Base-by-base conservation (phyloP, 1,140 invertebrate species). In the Augochlora pura region DNA sequence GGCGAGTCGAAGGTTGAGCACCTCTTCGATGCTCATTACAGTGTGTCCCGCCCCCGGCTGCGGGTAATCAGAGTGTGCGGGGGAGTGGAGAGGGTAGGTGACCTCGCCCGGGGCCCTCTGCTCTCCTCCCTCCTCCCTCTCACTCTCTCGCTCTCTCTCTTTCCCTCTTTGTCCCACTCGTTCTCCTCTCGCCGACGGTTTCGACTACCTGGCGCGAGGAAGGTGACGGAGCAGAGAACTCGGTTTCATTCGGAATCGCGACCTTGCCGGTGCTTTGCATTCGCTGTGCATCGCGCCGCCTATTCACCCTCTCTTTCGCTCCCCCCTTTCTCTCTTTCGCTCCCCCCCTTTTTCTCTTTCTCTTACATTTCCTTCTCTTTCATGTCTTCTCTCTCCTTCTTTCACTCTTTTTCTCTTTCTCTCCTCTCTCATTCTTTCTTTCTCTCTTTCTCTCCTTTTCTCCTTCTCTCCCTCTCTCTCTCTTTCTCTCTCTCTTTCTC, bases 21-120 rank as follows among this genome's bases (percentile, higher is more conserved):
- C 90, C 90, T 89, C 89, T 90, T 88, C 70, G 89, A 91, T 90
- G 90, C 90, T 93, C 92, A 92, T 93, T 92, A 92, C 91, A 89
- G 84, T 70, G 87, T 87, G 89, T 91, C 91, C 91, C 91, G 91
- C 91, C 91, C 90, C 88, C 91, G 89, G 88, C 91, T 88, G 88
- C 89, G 88, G 91, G 88, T 92, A 91, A 92, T 92, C 91, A 92
- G 91, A 88, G 84, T 90, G 84, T 86, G 85, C 72, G 79, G 81
- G 86, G 85, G 85, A 77, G 85, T 76, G 87, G 78, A 77, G 71
- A 80, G 85, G 91, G 89, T 89, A 85, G 91, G 88, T 91, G 92
- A 93, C 91, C 92, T 93, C 92, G 92, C 92, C 91, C 88, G 88
- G 88, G 87, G 91, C 91, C 90, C 90, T 32, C 86, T 88, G 81